Evolutionary conservation across 1,140 invertebrate genomes (phyloP), one percentile per base, ranked within the genome.

Genomic region (Musca domestica): DNA sequence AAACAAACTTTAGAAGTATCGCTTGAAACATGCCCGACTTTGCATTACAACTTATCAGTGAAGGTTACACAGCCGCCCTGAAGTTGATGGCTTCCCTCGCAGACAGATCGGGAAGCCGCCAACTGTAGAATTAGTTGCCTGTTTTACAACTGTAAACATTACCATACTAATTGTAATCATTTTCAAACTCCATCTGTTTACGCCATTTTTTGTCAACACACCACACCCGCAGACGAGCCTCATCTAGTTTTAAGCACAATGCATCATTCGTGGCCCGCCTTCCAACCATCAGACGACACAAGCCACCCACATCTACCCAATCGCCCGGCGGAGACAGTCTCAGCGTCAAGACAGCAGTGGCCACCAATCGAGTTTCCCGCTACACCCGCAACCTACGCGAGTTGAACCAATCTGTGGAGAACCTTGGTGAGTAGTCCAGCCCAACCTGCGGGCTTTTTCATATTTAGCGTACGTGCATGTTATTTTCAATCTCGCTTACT

Each of bases 191-290:
- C 34, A 41, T 41, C 2, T 41, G 2, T 41, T 41, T 41, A 41
- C 12, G 34, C 10, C 34, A 5, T 10, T 30, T 30, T 4, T 4
- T 30, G 27, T 30, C 27, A 30, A 30, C 27, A 30, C 27, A 30
- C 27, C 34, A 41, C 34, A 41, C 4, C 75, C 77, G 75, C 75
- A 87, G 88, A 83, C 87, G 88, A 73, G 87, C 88, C 76, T 88
- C 88, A 80, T 87, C 84, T 83, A 94, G 92, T 81, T 94, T 94
- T 86, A 94, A 94, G 85, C 91, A 94, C 86, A 94, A 95, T 83
- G 91, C 92, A 72, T 94, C 92, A 46, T 95, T 95, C 83, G 92
- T 95, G 74, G 92, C 91, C 75, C 89, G 92, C 69, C 84, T 94
- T 80, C 92, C 92, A 68, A 94, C 93, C 46, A 94, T 94, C 77